Base-by-base conservation (phyloP, 2,888 invertebrate species). In the Panorpa germanica region DNA sequence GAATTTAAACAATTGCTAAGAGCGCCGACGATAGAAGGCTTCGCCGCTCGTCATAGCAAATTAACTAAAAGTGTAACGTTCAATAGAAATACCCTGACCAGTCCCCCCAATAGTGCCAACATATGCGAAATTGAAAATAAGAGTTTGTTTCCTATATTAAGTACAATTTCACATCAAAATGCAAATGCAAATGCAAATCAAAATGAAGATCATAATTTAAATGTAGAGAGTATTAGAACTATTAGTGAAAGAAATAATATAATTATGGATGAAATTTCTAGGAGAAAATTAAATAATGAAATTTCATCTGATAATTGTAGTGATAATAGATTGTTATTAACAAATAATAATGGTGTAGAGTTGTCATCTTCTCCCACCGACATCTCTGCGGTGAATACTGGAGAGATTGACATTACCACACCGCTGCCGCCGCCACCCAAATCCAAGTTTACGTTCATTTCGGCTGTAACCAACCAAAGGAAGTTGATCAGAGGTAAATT, bases 51-150 rank as follows among this genome's bases (percentile, higher is more conserved):
- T 46, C 83, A 83, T 56, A 77, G 78, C 38, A 85, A 85, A 53
- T 70, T 85, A 50, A 65, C 80, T 29, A 86, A 85, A 61, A 82
- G 83, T 54, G 83, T 85, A 38, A 83, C 83, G 36, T 85, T 83
- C 58, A 80, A 85, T 55, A 60, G 76, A 36, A 77, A 81, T 50
- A 82, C 82, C 31, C 60, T 83, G 47, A 76, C 76, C 40, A 82
- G 82, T 44, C 81, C 83, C 36, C 80, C 81, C 36, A 48, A 54
- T 36, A 65, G 64, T 46, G 59, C 45, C 39, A 47, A 44, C 40
- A 41, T 38, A 38, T 36, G 25, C 38, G 31, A 22, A 21, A 25
- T 25, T 20, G 31, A 32, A 22, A 33, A 35, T 18, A 21, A 29
- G 18, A 29, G 27, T 24, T 18, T 29, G 24, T 32, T 35, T 28